A percentile compares a stretch with the other conserved stretches of the same genome.
Conservation (phyloP, 1,140 invertebrate genomes). For the Cotesia glomerata region DNA sequence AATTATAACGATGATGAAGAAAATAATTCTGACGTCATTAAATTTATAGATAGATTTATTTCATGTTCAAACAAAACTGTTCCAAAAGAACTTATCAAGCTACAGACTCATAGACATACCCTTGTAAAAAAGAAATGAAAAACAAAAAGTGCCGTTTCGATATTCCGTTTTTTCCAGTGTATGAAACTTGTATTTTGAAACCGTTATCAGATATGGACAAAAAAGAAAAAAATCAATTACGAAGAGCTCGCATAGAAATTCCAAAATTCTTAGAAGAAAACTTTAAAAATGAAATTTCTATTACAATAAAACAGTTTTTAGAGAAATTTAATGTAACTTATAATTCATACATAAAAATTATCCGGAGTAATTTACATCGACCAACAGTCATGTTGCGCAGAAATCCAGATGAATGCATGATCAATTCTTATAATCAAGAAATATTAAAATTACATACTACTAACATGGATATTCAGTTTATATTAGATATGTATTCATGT, state of each 20-base stretch:
- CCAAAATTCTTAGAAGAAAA: conserved; percentile 11
- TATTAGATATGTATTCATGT: conserved; percentile 20
- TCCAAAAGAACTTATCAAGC: conserved; percentile 1
- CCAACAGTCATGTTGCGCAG: conserved; percentile 25
- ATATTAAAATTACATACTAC: conserved; percentile 22
- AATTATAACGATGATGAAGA: conserved; percentile 8
- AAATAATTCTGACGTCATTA: background rate
- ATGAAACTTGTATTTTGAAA: conserved; percentile 29
- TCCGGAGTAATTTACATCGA: conserved; percentile 12
- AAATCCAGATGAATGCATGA: conserved; percentile 18
- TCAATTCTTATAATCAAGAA: conserved; percentile 30
- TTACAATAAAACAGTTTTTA: conserved; percentile 4
- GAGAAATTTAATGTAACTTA: conserved; percentile 9
- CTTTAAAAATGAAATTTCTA: background rate
- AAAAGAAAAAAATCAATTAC: conserved; percentile 6
- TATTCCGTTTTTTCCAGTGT: conserved; percentile 30
- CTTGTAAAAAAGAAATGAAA: conserved; percentile 33
- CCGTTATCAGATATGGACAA: conserved; percentile 1
- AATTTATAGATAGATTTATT: conserved; percentile 10
- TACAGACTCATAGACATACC: conserved; percentile 31
- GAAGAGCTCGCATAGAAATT: too few relatives aligned
- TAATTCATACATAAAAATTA: conserved; percentile 14
- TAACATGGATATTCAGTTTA: conserved; percentile 25
- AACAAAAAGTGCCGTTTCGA: conserved; percentile 32
- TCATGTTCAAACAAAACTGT: conserved; percentile 7